phyloP scores from a whole-genome alignment of 2,113 vertebrate species.

The Hyperoodon ampullatus region DNA sequence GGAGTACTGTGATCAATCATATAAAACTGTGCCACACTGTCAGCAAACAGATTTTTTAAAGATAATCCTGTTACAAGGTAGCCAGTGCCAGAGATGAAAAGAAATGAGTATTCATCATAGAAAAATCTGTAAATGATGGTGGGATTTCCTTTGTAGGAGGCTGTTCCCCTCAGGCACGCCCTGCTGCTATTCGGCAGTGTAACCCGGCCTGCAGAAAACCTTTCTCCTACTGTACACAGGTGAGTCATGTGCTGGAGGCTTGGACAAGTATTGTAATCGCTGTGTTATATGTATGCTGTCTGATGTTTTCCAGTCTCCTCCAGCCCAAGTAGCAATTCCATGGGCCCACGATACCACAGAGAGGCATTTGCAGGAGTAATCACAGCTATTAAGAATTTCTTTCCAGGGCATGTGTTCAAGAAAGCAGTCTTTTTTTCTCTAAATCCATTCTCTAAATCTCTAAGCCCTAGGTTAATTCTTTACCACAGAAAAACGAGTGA shows the following conservation, averaged over 20 bases:
- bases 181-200: constrained; percentile 90
- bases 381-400: background rate
- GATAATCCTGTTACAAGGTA: background rate
- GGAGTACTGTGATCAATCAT: background rate
- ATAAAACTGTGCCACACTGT: background rate
- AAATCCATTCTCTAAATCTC: background rate
- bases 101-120: background rate
- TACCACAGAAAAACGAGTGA: background rate
- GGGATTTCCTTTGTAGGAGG: constrained; percentile 90
- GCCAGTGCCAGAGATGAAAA: background rate
- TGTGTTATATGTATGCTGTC: background rate
- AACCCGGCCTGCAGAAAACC: constrained; percentile 95
- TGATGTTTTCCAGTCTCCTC: background rate
- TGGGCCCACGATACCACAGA: constrained; percentile 78
- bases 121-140: constrained; percentile 5
- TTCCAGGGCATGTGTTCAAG: background rate
- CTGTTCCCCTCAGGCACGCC: constrained; percentile 90
- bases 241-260: constrained; percentile 77
- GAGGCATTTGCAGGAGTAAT: constrained; percentile 71
- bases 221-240: constrained; percentile 98
- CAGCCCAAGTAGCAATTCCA: background rate
- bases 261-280: background rate
- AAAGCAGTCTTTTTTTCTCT: background rate
- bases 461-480: background rate
- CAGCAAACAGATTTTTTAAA: background rate